Percentiles rank a stretch among this genome's conserved stretches.
Conservation (phyloP, 2,113 vertebrate genomes). For the Orthonyx spaldingii region DNA sequence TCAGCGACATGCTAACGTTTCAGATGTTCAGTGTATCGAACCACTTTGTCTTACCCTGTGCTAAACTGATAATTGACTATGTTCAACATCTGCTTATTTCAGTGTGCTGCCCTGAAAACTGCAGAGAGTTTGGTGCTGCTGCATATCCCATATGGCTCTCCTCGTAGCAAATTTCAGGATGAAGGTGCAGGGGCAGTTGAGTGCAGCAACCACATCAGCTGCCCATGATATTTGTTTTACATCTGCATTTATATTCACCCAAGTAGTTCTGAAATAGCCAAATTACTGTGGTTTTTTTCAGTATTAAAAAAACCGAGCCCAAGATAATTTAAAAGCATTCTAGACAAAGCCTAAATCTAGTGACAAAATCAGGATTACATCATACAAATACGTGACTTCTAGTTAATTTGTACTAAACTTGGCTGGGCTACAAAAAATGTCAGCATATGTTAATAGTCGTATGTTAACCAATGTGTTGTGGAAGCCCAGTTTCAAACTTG, state of each 20-base stretch:
- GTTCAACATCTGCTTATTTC: background rate
- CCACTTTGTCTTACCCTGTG: background rate
- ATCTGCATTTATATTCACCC: background rate
- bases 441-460: background rate
- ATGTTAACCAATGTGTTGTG: background rate
- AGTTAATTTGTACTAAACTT: conserved; percentile 10
- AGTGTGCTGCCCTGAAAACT: background rate
- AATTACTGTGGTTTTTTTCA: background rate
- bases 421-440: background rate
- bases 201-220: background rate
- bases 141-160: background rate
- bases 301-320: background rate
- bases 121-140: background rate
- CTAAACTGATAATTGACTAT: background rate
- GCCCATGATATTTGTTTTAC: background rate
- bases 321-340: background rate
- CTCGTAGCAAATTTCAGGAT: background rate
- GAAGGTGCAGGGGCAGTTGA: background rate
- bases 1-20: background rate
- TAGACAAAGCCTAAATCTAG: background rate
- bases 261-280: background rate
- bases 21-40: background rate
- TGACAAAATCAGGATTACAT: background rate
- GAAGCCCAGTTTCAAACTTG: conserved; percentile 21
- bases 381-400: background rate